Evolutionary conservation across 2,113 vertebrate species (phyloP).

Genomic region (Cheirogaleus medius): DNA sequence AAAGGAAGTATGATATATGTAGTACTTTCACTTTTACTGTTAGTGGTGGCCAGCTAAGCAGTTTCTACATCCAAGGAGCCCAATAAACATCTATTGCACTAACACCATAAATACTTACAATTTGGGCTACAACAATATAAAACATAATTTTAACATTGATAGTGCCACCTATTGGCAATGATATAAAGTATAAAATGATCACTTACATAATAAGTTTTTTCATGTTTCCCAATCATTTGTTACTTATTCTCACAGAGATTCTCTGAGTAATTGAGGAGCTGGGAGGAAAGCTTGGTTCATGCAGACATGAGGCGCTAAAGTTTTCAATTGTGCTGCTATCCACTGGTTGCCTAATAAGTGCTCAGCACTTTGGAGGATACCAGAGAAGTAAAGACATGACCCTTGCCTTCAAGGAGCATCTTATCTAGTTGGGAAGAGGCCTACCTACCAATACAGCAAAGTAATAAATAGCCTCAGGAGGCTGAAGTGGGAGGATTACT

Average conservation of each 20-base stretch:
- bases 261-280: not conserved
- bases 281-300: not conserved
- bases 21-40: slow-evolving; percentile 27
- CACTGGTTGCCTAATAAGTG: not conserved
- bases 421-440: not conserved
- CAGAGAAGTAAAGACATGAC: not conserved
- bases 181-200: slow-evolving; percentile 37
- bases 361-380: not conserved
- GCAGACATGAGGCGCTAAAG: not conserved
- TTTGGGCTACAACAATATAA: not conserved
- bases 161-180: slow-evolving; percentile 79
- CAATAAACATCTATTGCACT: not conserved
- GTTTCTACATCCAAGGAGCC: slow-evolving; percentile 18
- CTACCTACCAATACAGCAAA: not conserved
- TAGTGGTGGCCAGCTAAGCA: not conserved
- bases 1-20: slow-evolving; percentile 34
- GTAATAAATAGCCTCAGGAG: not conserved
- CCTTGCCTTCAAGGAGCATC: not conserved
- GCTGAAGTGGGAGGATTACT: not conserved
- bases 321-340: not conserved
- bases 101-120: not conserved
- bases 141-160: slow-evolving; percentile 67
- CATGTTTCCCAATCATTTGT: not conserved
- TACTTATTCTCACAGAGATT: not conserved
- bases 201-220: not conserved